phyloP scores from a whole-genome alignment of 2,113 vertebrate species.

The Pteruthius melanotis region DNA sequence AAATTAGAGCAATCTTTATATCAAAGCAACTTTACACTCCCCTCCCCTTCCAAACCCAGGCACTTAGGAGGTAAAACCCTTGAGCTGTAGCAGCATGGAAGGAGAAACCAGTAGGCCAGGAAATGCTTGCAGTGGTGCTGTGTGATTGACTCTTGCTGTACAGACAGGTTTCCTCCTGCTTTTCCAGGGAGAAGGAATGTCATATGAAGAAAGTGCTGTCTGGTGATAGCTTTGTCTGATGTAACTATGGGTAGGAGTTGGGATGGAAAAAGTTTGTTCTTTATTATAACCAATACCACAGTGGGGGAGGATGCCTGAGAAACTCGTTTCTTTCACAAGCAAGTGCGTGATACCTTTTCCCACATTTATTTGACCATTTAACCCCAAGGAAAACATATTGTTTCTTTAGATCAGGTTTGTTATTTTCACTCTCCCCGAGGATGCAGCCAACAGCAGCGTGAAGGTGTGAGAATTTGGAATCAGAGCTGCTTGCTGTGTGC shows the following conservation, averaged over 20 bases:
- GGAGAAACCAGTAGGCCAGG: not conserved
- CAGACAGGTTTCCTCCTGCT: conserved; percentile 2
- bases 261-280: not conserved
- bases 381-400: not conserved
- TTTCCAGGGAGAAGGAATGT: not conserved
- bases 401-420: not conserved
- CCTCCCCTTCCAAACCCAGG: not conserved
- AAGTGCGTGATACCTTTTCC: not conserved
- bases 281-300: not conserved
- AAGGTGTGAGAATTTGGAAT: not conserved
- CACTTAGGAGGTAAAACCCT: not conserved
- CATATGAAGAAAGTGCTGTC: not conserved
- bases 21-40: not conserved
- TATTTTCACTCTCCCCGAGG: not conserved
- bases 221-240: not conserved
- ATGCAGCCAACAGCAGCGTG: not conserved
- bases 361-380: not conserved
- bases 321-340: not conserved
- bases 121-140: not conserved
- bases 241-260: not conserved
- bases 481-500: not conserved
- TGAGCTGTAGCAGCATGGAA: not conserved
- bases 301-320: not conserved
- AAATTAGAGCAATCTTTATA: not conserved
- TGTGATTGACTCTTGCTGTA: not conserved